Evolutionary conservation across 2,797 vertebrate species (phyloP).

Genomic region (Acanthornis magna): DNA sequence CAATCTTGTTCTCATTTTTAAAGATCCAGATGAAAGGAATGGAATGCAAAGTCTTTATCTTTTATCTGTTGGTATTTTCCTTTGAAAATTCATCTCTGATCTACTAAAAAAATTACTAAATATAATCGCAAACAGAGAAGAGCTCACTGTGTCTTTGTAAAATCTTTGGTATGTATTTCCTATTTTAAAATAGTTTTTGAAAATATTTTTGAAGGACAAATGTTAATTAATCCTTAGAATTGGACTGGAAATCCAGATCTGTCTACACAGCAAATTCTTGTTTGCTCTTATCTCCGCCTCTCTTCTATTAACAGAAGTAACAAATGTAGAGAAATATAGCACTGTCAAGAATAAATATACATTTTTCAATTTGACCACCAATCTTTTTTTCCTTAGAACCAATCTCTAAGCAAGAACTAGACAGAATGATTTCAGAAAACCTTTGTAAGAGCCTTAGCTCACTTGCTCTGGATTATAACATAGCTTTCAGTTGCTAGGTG

Average conservation of each 20-base stretch:
- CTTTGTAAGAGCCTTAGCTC: background rate
- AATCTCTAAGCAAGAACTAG: background rate
- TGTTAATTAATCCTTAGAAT: background rate
- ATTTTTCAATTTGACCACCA: background rate
- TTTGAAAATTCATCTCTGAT: background rate
- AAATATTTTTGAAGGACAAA: background rate
- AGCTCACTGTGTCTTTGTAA: background rate
- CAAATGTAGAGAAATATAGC: background rate
- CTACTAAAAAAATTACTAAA: background rate
- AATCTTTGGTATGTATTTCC: background rate
- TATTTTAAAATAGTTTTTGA: background rate
- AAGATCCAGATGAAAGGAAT: slow-evolving; percentile 32
- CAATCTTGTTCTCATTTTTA: slow-evolving; percentile 55
- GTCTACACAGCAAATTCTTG: background rate
- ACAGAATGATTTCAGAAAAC: background rate
- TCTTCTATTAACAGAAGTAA: background rate
- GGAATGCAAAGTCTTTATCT: slow-evolving; percentile 28
- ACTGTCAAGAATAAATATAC: background rate
- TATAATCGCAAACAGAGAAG: background rate
- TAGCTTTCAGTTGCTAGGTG: background rate
- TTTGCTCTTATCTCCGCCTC: background rate
- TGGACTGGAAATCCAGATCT: background rate
- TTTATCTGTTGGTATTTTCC: slow-evolving; percentile 13
- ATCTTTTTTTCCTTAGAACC: background rate
- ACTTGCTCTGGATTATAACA: background rate